phyloP scores from a whole-genome alignment of 2,797 vertebrate species.

The Gorsachius magnificus region DNA sequence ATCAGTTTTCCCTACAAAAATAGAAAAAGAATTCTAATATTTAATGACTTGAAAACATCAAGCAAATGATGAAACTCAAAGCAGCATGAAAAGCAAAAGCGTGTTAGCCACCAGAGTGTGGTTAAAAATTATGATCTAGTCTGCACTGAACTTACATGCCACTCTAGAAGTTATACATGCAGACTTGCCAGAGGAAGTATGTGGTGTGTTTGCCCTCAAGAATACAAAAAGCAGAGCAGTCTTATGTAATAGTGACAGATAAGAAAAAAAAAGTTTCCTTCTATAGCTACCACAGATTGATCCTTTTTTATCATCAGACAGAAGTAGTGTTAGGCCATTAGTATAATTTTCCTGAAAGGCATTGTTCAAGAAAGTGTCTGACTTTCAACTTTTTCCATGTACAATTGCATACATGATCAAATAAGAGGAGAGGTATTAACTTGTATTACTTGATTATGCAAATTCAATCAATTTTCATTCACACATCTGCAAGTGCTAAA shows the following conservation, averaged over 20 bases:
- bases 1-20: constrained; percentile 91
- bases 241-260: constrained; percentile 23
- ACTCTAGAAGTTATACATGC: constrained; percentile 33
- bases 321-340: background rate
- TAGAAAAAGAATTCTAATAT: constrained; percentile 65
- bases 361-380: background rate
- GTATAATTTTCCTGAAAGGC: background rate
- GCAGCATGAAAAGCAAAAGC: constrained; percentile 66
- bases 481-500: background rate
- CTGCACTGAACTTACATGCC: constrained; percentile 25
- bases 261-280: background rate
- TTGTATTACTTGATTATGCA: background rate
- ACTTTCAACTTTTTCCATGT: background rate
- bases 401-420: background rate
- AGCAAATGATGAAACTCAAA: constrained; percentile 66
- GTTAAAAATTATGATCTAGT: constrained; percentile 10
- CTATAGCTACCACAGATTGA: background rate
- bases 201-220: background rate
- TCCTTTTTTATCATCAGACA: background rate
- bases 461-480: background rate
- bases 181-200: constrained; percentile 35
- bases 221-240: constrained; percentile 42
- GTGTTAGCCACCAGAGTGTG: constrained; percentile 9
- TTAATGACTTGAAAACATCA: constrained; percentile 60
- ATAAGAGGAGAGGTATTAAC: background rate